Base-by-base conservation (phyloP, 1,140 invertebrate species). In the Drosophila insularis region DNA sequence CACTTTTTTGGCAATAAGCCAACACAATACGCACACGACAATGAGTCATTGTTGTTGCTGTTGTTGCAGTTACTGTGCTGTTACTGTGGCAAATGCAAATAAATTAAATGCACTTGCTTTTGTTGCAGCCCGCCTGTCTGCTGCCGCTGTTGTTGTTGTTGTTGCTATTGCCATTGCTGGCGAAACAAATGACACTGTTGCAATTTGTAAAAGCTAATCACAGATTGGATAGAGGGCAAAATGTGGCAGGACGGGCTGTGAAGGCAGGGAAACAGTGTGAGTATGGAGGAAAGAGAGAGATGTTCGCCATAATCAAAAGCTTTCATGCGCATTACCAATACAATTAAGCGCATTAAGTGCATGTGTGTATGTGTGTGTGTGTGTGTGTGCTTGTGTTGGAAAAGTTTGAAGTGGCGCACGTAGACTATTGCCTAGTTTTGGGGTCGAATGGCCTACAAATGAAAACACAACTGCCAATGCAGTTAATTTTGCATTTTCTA, bases 151-250 rank as follows among this genome's bases (percentile, higher is more conserved):
- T 60, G 39, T 43, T 69, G 70, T 65, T 31, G 32, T 35, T 35
- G 32, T 11, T 35, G 10, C 7, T 69, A 66, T 65, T 43, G 56
- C 19, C 8, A 6, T 46, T 43, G 46, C 13, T 60, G 63, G 63
- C 74, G 77, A 78, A 68, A 86, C 81, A 85, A 85, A 85, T 74
- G 81, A 85, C 81, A 86, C 63, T 79, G 74, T 87, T 69, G 79
- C 82, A 86, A 87, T 86, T 81, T 82, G 82, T 79, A 68, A 76
- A 73, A 71, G 71, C 82, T 86, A 81, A 87, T 86, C 82, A 87
- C 74, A 81, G 72, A 75, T 75, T 73, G 72, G 54, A 68, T 32
- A 55, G 19, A 62, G 19, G 8, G 13, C 35, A 54, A 39, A 8
- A 14, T 14, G 14, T n/a, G 55, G 54, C 37, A 21, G 54, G 55